These are phyloP conservation scores for Pseudococcus viburni DNA, from an alignment of 2,888 invertebrate genomes.

Conservation along the genomic window DNA sequence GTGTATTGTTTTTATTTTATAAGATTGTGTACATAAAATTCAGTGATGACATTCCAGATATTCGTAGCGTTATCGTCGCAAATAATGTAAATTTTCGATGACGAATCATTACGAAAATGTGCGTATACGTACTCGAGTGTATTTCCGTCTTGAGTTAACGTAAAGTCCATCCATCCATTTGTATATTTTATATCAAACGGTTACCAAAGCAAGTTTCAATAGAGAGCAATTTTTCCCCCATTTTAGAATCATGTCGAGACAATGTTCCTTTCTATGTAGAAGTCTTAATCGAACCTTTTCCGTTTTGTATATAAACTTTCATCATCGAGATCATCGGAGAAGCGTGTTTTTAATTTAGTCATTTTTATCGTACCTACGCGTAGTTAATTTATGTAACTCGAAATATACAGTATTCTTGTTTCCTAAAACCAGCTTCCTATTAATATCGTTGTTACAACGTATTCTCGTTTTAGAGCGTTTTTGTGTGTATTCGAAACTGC, in stretches of 20 bases:
- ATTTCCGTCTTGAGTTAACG: conserved; percentile 26
- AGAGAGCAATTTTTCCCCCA: neutral
- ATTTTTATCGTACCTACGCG: neutral
- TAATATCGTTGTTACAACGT: conserved; percentile 8
- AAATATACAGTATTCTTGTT: conserved; percentile 8
- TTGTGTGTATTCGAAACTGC: conserved; percentile 2
- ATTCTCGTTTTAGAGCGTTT: neutral
- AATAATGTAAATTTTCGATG: neutral
- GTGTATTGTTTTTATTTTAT: conserved; percentile 1
- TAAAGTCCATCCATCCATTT: conserved; percentile 23
- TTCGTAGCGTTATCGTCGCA: neutral
- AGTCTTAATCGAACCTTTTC: neutral
- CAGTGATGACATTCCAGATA: conserved; percentile 26
- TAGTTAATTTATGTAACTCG: conserved; percentile 19
- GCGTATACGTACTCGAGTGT: neutral
- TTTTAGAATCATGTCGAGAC: neutral
- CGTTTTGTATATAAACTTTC: conserved; percentile 20
- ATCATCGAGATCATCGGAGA: conserved; percentile 4
- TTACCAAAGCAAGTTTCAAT: conserved; percentile 12
- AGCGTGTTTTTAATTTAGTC: conserved; percentile 8
- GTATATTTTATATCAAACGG: conserved; percentile 28
- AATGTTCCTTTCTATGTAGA: conserved; percentile 7
- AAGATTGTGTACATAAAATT: conserved; percentile 15
- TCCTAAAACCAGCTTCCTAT: conserved; percentile 22
- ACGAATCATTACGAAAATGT: neutral